Percentiles rank a stretch among this genome's conserved stretches.
Evolutionary conservation across 2,888 invertebrate genomes (phyloP).

Genomic region (Pogonocherus hispidulus): DNA sequence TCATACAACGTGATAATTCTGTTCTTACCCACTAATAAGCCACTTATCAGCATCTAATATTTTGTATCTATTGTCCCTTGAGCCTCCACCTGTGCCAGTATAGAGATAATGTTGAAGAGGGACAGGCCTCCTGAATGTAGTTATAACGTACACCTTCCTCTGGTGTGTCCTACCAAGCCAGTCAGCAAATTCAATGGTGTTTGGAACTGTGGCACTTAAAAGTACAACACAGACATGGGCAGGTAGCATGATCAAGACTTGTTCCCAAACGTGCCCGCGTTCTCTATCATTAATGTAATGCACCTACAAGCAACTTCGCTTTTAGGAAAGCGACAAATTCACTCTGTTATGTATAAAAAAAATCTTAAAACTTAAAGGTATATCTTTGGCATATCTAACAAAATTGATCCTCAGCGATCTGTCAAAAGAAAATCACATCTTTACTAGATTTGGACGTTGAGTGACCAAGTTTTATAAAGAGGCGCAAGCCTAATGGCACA

Average conservation of each 20-base stretch:
- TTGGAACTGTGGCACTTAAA: conserved; percentile 98
- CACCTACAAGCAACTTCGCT: conserved; percentile 64
- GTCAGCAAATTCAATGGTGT: conserved; percentile 95
- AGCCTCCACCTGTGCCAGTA: conserved; percentile 84
- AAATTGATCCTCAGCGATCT: too few species aligned
- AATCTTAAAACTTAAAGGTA: too few species aligned
- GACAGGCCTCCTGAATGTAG: conserved; percentile 93
- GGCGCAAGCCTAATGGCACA: too few species aligned
- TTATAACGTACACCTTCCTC: conserved; percentile 92
- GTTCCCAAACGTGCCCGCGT: conserved; percentile 99
- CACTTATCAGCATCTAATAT: conserved; percentile 87
- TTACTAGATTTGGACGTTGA: too few species aligned
- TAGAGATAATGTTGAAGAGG: conserved; percentile 96
- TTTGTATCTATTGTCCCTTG: conserved; percentile 81
- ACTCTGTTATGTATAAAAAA: too few species aligned
- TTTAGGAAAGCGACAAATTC: too few species aligned
- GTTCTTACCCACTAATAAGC: conserved; percentile 74
- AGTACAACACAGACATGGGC: conserved; percentile 96
- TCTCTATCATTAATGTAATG: conserved; percentile 95
- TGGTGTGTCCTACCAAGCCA: conserved; percentile 90
- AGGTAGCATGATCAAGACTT: conserved; percentile 93
- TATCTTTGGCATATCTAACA: too few species aligned
- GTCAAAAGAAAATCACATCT: too few species aligned
- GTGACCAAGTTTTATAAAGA: too few species aligned
- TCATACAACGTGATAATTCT: too few species aligned